These are phyloP conservation scores for Mizuhopecten yessoensis DNA, from an alignment of 1,140 invertebrate species.

Conservation along the genomic window DNA sequence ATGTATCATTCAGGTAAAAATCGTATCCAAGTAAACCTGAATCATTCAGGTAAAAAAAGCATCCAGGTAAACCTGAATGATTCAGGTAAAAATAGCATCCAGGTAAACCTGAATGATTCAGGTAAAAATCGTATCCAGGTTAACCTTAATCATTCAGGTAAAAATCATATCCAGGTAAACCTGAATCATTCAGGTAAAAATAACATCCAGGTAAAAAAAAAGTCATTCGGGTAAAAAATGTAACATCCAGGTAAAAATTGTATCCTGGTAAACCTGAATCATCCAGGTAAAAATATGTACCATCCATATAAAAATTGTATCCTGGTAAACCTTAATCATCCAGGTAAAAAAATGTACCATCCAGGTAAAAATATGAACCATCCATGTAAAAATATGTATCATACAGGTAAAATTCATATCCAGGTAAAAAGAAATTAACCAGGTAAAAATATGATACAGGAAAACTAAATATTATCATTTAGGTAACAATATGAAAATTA, in stretches of 20 bases:
- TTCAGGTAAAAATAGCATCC: not conserved
- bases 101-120: not conserved
- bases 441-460: too few relatives aligned
- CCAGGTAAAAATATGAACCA: too few relatives aligned
- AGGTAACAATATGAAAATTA: too few relatives aligned
- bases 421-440: too few relatives aligned
- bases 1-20: slow-evolving; percentile 10
- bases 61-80: not conserved
- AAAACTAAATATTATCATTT: too few relatives aligned
- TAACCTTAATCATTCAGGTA: not conserved
- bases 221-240: not conserved
- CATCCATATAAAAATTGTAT: too few relatives aligned
- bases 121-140: not conserved
- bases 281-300: not conserved
- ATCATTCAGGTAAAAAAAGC: not conserved
- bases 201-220: not conserved
- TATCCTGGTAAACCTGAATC: not conserved
- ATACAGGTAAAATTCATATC: too few relatives aligned
- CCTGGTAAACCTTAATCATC: too few relatives aligned
- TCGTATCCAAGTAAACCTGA: not conserved
- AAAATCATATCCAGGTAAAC: not conserved
- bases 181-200: not conserved
- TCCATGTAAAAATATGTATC: too few relatives aligned
- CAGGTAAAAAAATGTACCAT: too few relatives aligned
- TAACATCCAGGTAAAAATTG: not conserved